These are phyloP conservation scores for Strigamia transsilvanica DNA, from an alignment of 2,888 invertebrate species.

Conservation along the genomic window DNA sequence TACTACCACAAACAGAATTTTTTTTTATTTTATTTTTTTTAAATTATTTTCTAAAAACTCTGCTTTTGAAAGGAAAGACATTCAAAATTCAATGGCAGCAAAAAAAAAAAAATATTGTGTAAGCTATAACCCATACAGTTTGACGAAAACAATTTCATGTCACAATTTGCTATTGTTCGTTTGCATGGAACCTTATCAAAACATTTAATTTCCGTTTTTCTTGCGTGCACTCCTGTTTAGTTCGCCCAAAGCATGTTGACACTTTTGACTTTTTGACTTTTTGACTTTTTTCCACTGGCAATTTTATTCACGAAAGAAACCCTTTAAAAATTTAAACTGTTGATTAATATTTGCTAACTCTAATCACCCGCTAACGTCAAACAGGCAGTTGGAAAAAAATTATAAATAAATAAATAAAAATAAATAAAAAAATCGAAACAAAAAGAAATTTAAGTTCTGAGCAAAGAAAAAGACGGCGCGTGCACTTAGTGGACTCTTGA, in stretches of 20 bases:
- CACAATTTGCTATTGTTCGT: background rate
- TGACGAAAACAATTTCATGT: background rate
- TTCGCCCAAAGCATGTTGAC: background rate
- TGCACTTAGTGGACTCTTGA: slow-evolving; percentile 28
- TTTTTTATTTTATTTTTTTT: too few relatives aligned
- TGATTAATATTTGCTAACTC: background rate
- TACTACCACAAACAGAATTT: too few relatives aligned
- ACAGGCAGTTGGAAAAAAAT: background rate
- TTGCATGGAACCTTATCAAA: background rate
- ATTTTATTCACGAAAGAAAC: background rate
- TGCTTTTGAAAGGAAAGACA: background rate
- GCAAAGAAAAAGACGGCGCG: slow-evolving; percentile 14
- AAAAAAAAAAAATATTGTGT: background rate
- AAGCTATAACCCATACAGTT: background rate
- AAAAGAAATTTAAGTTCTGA: background rate
- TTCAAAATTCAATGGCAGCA: background rate
- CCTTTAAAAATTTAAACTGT: background rate
- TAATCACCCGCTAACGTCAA: background rate
- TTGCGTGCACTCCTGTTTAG: background rate
- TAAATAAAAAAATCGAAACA: background rate
- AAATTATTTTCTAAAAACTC: too few relatives aligned
- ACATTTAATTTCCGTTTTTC: slow-evolving; percentile 46
- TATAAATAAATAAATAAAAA: background rate
- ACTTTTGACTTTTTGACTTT: background rate
- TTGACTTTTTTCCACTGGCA: background rate